These are phyloP conservation scores for Nyctibius bracteatus DNA, from an alignment of 2,113 vertebrate genomes.

Conservation along the genomic window DNA sequence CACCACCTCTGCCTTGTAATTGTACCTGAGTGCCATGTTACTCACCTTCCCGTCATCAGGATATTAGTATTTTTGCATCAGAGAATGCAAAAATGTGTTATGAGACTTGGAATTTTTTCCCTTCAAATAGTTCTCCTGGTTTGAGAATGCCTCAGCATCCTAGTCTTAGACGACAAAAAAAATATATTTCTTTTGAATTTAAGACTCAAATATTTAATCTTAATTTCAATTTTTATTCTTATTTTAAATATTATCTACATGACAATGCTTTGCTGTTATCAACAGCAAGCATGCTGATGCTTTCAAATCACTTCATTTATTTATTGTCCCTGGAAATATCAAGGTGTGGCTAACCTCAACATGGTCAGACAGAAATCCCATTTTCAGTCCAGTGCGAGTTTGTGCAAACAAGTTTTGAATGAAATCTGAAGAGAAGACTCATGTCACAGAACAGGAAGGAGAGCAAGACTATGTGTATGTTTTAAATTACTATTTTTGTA, in stretches of 20 bases:
- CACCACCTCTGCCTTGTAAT: not conserved
- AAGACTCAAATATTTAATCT: not conserved
- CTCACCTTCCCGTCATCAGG: not conserved
- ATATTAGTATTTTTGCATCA: not conserved
- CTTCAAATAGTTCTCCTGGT: not conserved
- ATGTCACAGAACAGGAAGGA: not conserved
- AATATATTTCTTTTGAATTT: not conserved
- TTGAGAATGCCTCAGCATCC: not conserved
- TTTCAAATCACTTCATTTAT: not conserved
- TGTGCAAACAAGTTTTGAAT: not conserved
- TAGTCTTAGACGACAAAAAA: not conserved
- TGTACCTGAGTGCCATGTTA: not conserved
- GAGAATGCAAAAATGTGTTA: not conserved
- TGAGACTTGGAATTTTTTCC: not conserved
- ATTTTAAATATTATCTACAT: not conserved
- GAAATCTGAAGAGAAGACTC: not conserved
- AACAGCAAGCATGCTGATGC: not conserved
- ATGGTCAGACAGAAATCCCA: not conserved
- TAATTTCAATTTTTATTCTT: not conserved
- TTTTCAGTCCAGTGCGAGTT: not conserved
- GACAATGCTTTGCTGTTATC: not conserved
- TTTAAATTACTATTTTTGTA: not conserved
- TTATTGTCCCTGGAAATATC: not conserved
- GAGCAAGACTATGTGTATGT: not conserved
- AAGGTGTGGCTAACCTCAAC: not conserved